Conservation (phyloP, 2,113 vertebrate species). For the Saguinus imperator region DNA sequence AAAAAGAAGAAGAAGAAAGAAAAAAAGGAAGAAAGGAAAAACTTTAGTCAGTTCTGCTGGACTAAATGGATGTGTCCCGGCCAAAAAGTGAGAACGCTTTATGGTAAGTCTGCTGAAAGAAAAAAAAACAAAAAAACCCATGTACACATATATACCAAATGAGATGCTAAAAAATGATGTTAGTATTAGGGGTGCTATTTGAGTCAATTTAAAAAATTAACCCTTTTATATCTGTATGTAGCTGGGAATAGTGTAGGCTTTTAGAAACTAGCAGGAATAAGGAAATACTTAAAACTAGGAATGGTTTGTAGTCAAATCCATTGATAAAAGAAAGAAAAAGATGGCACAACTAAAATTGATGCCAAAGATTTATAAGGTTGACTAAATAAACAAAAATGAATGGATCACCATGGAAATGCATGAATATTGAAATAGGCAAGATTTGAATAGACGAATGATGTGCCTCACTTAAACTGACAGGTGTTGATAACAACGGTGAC, state of each 20-base stretch:
- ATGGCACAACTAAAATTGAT: slow-evolving; percentile 39
- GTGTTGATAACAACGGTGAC: slow-evolving; percentile 74
- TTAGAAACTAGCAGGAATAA: not conserved
- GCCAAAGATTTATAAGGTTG: slow-evolving; percentile 76
- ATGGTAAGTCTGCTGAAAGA: slow-evolving; percentile 12
- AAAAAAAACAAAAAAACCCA: not conserved
- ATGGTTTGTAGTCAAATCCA: slow-evolving; percentile 61
- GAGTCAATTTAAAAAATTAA: slow-evolving; percentile 49
- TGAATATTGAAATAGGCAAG: slow-evolving; percentile 77
- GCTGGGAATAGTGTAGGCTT: slow-evolving; percentile 41
- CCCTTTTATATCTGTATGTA: slow-evolving; percentile 9
- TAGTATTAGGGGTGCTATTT: slow-evolving; percentile 41
- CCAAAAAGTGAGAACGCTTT: slow-evolving; percentile 43
- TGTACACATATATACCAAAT: not conserved
- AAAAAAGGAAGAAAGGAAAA: not conserved
- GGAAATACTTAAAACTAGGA: slow-evolving; percentile 32
- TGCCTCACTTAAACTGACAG: slow-evolving; percentile 74
- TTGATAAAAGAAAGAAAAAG: slow-evolving; percentile 62
- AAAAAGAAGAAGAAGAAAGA: not conserved
- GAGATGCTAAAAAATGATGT: slow-evolving; percentile 42
- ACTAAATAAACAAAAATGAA: slow-evolving; percentile 74
- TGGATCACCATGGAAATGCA: slow-evolving; percentile 76
- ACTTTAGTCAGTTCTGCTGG: slow-evolving; percentile 37
- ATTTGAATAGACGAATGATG: slow-evolving; percentile 76
- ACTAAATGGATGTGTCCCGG: not conserved